A percentile compares a stretch with the other conserved stretches of the same genome.
Conservation (phyloP, 2,797 vertebrate species). For the Poecilia velifera region DNA sequence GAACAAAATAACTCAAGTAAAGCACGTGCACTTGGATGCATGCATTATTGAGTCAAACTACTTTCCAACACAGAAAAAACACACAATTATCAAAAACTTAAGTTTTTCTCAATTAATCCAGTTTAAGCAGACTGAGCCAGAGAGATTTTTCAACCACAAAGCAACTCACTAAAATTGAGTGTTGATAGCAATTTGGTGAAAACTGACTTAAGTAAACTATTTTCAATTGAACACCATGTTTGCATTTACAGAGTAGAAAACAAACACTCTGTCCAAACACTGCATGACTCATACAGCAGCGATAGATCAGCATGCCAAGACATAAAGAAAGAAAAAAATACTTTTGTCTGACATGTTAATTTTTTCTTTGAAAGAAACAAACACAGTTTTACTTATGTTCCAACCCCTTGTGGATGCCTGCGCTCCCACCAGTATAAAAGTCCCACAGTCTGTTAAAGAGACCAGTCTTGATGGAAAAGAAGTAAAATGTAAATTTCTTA, state of each 20-base stretch:
- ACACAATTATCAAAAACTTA: too few relatives aligned
- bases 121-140: too few relatives aligned
- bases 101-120: too few relatives aligned
- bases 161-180: too few relatives aligned
- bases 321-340: background rate
- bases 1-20: too few relatives aligned
- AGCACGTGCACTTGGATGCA: too few relatives aligned
- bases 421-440: conserved; percentile 9
- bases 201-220: too few relatives aligned
- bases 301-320: background rate
- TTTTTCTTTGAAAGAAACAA: background rate
- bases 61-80: too few relatives aligned
- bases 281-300: conserved; percentile 25
- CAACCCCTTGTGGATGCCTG: background rate
- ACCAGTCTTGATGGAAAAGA: conserved; percentile 41
- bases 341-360: background rate
- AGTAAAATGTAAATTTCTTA: conserved; percentile 36
- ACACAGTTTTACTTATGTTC: background rate
- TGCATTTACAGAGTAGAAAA: background rate
- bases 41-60: too few relatives aligned
- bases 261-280: background rate
- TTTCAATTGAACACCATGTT: too few relatives aligned
- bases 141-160: too few relatives aligned
- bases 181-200: background rate
- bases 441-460: conserved; percentile 18